These are phyloP conservation scores for Agonopterix alstromeriana DNA, from an alignment of 2,888 invertebrate species.

Conservation along the genomic window DNA sequence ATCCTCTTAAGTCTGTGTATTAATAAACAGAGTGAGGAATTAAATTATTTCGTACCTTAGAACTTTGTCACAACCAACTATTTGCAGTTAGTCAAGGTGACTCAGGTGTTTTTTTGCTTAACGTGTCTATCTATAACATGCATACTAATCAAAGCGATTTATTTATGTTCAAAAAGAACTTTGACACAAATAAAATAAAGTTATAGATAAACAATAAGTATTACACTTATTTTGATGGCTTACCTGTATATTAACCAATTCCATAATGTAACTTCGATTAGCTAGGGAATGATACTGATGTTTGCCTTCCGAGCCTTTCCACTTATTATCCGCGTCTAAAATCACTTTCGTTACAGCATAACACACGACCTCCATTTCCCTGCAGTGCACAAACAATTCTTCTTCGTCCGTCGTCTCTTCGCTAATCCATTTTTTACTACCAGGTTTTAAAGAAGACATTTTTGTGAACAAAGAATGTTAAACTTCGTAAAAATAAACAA, in stretches of 20 bases:
- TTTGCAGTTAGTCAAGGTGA: too few relatives aligned
- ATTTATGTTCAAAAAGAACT: too few relatives aligned
- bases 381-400: constrained; percentile 66
- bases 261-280: constrained; percentile 65
- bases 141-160: too few relatives aligned
- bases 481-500: constrained; percentile 10
- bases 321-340: constrained; percentile 65
- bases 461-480: constrained; percentile 16
- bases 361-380: constrained; percentile 67
- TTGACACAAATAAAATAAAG: too few relatives aligned
- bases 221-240: not conserved
- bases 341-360: constrained; percentile 61
- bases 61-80: too few relatives aligned
- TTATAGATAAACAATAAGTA: too few relatives aligned
- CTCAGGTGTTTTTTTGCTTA: too few relatives aligned
- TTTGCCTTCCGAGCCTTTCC: constrained; percentile 49
- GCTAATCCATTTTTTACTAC: constrained; percentile 73
- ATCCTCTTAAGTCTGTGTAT: too few relatives aligned
- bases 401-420: constrained; percentile 69
- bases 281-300: constrained; percentile 42
- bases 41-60: too few relatives aligned
- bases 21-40: too few relatives aligned
- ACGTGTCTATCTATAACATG: too few relatives aligned
- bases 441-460: constrained; percentile 45
- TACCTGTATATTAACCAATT: constrained; percentile 72